A percentile compares a stretch with the other conserved stretches of the same genome.
Conservation (phyloP, 2,888 invertebrate species). For the Lepidochitona cinerea region DNA sequence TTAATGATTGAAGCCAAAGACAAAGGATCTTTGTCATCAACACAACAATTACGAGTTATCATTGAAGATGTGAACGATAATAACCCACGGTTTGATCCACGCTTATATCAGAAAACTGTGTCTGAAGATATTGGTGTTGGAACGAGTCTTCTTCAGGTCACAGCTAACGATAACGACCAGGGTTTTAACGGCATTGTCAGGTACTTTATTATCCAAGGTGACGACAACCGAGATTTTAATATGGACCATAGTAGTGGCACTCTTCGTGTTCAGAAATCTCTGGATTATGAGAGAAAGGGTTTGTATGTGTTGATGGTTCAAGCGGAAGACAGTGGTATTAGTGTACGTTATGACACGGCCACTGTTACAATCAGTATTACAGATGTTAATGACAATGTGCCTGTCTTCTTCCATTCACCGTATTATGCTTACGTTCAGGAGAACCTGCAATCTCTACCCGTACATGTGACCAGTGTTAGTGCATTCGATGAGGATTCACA, state of each 20-base stretch:
- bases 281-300: slow-evolving; percentile 92
- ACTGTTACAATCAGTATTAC: slow-evolving; percentile 84
- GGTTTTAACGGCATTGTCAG: slow-evolving; percentile 92
- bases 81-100: slow-evolving; percentile 75
- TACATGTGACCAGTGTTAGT: slow-evolving; percentile 77
- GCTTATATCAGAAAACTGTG: slow-evolving; percentile 81
- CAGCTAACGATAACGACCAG: slow-evolving; percentile 77
- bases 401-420: slow-evolving; percentile 94
- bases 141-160: slow-evolving; percentile 85
- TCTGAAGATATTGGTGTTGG: slow-evolving; percentile 96
- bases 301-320: slow-evolving; percentile 87
- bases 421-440: slow-evolving; percentile 95
- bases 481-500: slow-evolving; percentile 94
- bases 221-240: slow-evolving; percentile 73
- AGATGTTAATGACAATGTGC: slow-evolving; percentile 95
- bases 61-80: slow-evolving; percentile 61
- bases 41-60: slow-evolving; percentile 36
- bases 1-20: slow-evolving; percentile 58
- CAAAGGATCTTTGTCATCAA: slow-evolving; percentile 43
- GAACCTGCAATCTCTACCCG: slow-evolving; percentile 72
- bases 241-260: slow-evolving; percentile 86
- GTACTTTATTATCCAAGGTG: slow-evolving; percentile 90
- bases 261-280: slow-evolving; percentile 90
- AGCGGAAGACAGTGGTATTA: slow-evolving; percentile 78
- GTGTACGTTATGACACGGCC: slow-evolving; percentile 80